Evolutionary conservation across 2,113 vertebrate genomes (phyloP).

Genomic region (Sinosuthora webbiana): DNA sequence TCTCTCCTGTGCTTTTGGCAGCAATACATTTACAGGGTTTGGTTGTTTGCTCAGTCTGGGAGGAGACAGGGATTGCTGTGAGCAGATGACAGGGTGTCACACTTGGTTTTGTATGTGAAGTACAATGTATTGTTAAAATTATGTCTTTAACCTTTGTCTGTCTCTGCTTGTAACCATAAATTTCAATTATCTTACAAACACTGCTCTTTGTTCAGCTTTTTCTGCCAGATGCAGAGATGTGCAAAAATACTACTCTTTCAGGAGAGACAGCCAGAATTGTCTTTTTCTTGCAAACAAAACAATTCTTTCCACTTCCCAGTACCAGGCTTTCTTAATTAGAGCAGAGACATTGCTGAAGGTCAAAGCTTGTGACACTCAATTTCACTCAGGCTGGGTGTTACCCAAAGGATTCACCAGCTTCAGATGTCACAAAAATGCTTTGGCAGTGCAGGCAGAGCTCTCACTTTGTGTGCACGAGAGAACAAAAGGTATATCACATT

Average conservation of each 20-base stretch:
- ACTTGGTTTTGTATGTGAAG: neutral
- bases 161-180: neutral
- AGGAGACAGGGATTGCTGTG: neutral
- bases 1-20: neutral
- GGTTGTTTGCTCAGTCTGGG: neutral
- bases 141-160: neutral
- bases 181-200: neutral
- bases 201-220: neutral
- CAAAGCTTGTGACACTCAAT: neutral
- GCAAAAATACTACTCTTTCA: neutral
- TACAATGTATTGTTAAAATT: neutral
- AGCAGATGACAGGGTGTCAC: neutral
- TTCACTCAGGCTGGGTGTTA: neutral
- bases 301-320: neutral
- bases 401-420: neutral
- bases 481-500: rapidly evolving
- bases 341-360: neutral
- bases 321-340: neutral
- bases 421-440: neutral
- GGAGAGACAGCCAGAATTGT: neutral
- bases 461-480: neutral
- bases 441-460: neutral
- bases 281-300: neutral
- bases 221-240: neutral
- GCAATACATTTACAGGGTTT: neutral